These are phyloP conservation scores for Sarcophaga caerulescens DNA, from an alignment of 2,888 invertebrate species.

Conservation along the genomic window DNA sequence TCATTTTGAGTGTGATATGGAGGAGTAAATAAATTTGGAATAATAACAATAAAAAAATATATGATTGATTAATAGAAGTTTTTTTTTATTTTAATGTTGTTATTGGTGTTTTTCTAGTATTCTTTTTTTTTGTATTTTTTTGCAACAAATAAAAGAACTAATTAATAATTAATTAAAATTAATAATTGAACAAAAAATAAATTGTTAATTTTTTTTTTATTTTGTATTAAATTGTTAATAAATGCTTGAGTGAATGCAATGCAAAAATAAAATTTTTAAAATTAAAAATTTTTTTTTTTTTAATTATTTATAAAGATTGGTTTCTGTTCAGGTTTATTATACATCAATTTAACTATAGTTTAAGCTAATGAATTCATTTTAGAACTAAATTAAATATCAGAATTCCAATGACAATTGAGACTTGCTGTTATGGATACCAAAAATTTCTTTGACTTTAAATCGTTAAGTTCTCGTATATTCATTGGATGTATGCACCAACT, in stretches of 20 bases:
- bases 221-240: background rate
- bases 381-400: no score
- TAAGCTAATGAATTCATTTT: background rate
- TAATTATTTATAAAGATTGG: background rate
- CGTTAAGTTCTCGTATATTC: no score
- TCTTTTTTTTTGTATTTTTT: conserved; percentile 36
- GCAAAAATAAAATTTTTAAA: background rate
- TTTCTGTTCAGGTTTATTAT: background rate
- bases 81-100: conserved; percentile 15
- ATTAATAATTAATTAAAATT: conserved; percentile 25
- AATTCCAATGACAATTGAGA: no score
- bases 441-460: no score
- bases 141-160: conserved; percentile 25
- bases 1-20: conserved; percentile 35
- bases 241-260: background rate
- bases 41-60: conserved; percentile 70
- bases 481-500: no score
- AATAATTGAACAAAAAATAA: conserved; percentile 31
- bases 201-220: background rate
- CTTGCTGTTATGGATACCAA: no score
- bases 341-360: background rate
- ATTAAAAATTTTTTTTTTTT: background rate
- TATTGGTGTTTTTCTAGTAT: conserved; percentile 17
- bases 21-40: conserved; percentile 68
- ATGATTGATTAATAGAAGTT: conserved; percentile 69